Base-by-base conservation (phyloP, 2,888 invertebrate genomes). In the Scelioninae gen. 2 region DNA sequence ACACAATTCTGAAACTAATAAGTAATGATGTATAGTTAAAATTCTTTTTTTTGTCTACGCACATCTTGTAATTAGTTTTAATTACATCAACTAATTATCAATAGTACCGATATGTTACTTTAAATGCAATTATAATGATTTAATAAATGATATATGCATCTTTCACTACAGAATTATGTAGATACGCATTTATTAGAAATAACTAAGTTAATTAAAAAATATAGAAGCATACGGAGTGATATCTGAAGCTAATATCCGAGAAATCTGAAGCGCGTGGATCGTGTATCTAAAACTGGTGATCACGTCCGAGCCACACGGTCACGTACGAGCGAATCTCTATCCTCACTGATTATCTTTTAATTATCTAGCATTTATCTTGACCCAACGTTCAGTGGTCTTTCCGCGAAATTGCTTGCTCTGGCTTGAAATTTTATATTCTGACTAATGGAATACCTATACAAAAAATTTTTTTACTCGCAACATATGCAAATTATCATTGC, bases 281-380 rank as follows among this genome's bases (percentile, higher is more conserved):
- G 31, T 18, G 46, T 55, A 65, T 46, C 65, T 43, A 16, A 39
- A 46, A 25, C 37, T 55, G 25, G 55, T 55, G 65, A 65, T 65
- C 65, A 55, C 65, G 46, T 65, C 55, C 55, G 50, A 15, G 58
- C 67, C 33, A 45, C 52, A 48, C 43, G 45, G 68, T 58, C 68
- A 68, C 68, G 68, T 68, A 45, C 68, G 35, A 60, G 58, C 25
- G 68, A 68, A 58, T 60, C 57, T 67, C 76, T 78, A 81, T 81
- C 79, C 64, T 35, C 75, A 80, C 82, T 83, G 81, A 83, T 84
- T 82, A 84, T 82, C 83, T 82, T 84, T 84, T 83, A 81, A 84
- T 83, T 81, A 82, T 83, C 82, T 84, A 80, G 82, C 48, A 60
- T 83, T 82, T 84, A 83, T 84, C 83, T 83, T 81, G 78, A 80